Conservation (phyloP, 2,113 vertebrate species). For the Odocoileus virginianus region DNA sequence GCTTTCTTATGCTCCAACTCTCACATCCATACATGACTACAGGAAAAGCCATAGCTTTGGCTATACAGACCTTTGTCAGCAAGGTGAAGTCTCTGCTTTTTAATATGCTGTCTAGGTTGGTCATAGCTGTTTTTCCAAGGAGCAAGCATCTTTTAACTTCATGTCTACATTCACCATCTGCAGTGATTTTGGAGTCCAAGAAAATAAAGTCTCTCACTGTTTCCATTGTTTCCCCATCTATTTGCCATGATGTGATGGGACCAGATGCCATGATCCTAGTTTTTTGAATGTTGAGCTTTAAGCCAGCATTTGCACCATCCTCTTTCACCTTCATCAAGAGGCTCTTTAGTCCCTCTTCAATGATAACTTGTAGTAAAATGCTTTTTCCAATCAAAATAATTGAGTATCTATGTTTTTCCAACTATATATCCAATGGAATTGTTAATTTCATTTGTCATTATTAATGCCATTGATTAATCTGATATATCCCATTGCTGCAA, state of each 20-base stretch:
- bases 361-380: neutral
- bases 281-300: neutral
- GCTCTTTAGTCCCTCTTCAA: neutral
- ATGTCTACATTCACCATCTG: neutral
- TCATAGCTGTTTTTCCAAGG: neutral
- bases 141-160: neutral
- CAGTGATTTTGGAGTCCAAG: neutral
- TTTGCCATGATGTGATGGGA: neutral
- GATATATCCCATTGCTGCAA: neutral
- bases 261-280: neutral
- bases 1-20: neutral
- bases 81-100: neutral
- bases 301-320: neutral
- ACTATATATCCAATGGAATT: neutral
- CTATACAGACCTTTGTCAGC: neutral
- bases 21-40: neutral
- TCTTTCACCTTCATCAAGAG: neutral
- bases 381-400: neutral
- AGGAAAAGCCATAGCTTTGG: neutral
- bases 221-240: neutral
- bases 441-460: neutral
- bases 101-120: neutral
- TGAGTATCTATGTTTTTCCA: neutral
- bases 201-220: neutral
- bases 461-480: neutral